Base-by-base conservation (phyloP, 1,140 invertebrate species). In the Elymnias hypermnestra region DNA sequence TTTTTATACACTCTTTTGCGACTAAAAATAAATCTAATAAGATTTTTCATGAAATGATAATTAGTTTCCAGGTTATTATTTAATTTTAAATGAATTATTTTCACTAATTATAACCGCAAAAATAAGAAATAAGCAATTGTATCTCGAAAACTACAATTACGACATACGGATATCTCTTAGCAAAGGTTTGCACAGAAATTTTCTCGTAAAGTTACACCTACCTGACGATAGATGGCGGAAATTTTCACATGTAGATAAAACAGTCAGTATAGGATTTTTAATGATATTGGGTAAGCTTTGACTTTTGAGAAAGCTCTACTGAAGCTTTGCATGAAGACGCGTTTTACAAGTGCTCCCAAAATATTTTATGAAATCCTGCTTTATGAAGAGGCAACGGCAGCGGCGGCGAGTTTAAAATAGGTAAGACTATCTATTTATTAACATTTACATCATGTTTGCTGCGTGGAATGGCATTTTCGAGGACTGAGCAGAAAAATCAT, bases 151-250 rank as follows among this genome's bases (percentile, higher is more conserved):
- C 3, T 21, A n/a, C n/a, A n/a, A n/a, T n/a, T n/a, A n/a, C n/a
- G n/a, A n/a, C n/a, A n/a, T n/a, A n/a, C n/a, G 5, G n/a, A 12
- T 1, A 7, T 9, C n/a, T 12, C 8, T 28, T 28, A 1, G 4
- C 12, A 31, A 13, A 36, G 35, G 33, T 47, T 43, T 8, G 17
- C 21, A 23, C 31, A 22, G 7, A 19, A 44, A n/a, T 19, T n/a
- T 19, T 12, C 6, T 23, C 18, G 13, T 7, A 37, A 55, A 61
- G 36, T 65, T 48, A 5, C 22, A 7, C 10, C 67, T 69, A 69
- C 61, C 64, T 57, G 21, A 9, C 28, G 37, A 47, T 33, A 77
- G 76, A 64, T 81, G 73, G 70, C 65, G 58, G 37, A 60, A 17
- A 31, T 13, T n/a, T 4, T 1, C 10, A 19, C 9, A n/a, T 37